phyloP scores from a whole-genome alignment of 1,140 invertebrate genomes.

The Mamestra configurata region DNA sequence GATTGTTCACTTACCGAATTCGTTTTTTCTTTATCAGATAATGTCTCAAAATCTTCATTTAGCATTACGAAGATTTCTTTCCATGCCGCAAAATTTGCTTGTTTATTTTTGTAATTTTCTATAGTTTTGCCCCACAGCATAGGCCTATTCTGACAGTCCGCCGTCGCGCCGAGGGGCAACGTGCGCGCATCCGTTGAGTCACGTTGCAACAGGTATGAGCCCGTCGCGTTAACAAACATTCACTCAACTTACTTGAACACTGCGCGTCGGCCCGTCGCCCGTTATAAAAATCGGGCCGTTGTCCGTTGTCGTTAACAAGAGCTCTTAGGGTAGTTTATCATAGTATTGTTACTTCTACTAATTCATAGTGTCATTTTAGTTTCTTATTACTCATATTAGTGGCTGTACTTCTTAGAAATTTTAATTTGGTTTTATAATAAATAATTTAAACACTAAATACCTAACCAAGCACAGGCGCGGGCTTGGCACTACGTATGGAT shows the following conservation, averaged over 20 bases:
- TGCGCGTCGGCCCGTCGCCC: too few relatives aligned
- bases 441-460: too few relatives aligned
- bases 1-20: slow-evolving; percentile 55
- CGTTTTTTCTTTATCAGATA: slow-evolving; percentile 32
- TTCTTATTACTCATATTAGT: too few relatives aligned
- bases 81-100: slow-evolving; percentile 8
- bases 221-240: too few relatives aligned
- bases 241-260: too few relatives aligned
- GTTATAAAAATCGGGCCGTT: slow-evolving; percentile 31
- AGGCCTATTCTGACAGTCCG: slow-evolving; percentile 47
- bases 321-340: neutral
- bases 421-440: too few relatives aligned
- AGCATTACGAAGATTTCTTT: slow-evolving; percentile 9
- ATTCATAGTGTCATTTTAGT: too few relatives aligned
- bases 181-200: slow-evolving; percentile 48
- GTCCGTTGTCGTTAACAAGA: slow-evolving; percentile 50
- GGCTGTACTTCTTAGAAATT: too few relatives aligned
- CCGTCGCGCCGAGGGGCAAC: slow-evolving; percentile 55
- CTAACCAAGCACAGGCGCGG: too few relatives aligned
- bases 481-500: too few relatives aligned
- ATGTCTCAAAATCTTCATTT: slow-evolving; percentile 2
- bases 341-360: too few relatives aligned
- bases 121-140: slow-evolving; percentile 4
- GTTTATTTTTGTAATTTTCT: slow-evolving; percentile 5
- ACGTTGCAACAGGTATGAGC: neutral